Percentiles rank a stretch among this genome's conserved stretches.
Evolutionary conservation across 2,888 invertebrate species (phyloP).

Genomic region (Sinodicranocentrus sp.): DNA sequence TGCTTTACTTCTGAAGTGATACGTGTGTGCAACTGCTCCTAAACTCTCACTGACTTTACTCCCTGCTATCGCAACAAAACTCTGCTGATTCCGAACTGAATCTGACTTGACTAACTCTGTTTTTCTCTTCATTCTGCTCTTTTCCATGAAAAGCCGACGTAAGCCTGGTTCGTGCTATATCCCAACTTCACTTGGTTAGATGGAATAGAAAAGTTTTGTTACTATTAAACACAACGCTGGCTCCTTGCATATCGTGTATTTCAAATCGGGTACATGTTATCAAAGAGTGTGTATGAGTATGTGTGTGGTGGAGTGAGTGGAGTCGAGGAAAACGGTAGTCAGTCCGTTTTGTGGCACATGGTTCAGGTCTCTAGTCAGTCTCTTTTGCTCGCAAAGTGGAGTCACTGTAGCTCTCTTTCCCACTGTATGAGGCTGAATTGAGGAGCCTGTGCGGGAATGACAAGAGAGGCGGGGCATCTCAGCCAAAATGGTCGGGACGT

Average conservation of each 20-base stretch:
- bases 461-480: slow-evolving; percentile 73
- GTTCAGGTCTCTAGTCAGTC: slow-evolving; percentile 28
- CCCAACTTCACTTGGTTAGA: neutral
- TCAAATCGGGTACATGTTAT: slow-evolving; percentile 35
- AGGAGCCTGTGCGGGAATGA: slow-evolving; percentile 68
- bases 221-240: neutral
- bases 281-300: slow-evolving; percentile 29
- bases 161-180: neutral
- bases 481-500: slow-evolving; percentile 76
- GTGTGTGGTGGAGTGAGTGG: neutral
- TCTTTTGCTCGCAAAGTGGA: slow-evolving; percentile 42
- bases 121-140: slow-evolving; percentile 36
- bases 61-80: slow-evolving; percentile 36
- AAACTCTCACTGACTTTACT: no score
- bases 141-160: slow-evolving; percentile 6
- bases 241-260: slow-evolving; percentile 10
- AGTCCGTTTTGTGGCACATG: slow-evolving; percentile 51
- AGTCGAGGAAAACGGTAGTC: slow-evolving; percentile 20
- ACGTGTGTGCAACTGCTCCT: no score
- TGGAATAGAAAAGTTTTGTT: neutral
- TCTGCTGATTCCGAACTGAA: slow-evolving; percentile 42
- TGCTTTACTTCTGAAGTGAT: no score
- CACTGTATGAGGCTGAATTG: slow-evolving; percentile 59
- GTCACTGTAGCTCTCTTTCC: slow-evolving; percentile 14
- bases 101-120: slow-evolving; percentile 42